Conservation (phyloP, 2,888 invertebrate species). For the Polietes domitor region DNA sequence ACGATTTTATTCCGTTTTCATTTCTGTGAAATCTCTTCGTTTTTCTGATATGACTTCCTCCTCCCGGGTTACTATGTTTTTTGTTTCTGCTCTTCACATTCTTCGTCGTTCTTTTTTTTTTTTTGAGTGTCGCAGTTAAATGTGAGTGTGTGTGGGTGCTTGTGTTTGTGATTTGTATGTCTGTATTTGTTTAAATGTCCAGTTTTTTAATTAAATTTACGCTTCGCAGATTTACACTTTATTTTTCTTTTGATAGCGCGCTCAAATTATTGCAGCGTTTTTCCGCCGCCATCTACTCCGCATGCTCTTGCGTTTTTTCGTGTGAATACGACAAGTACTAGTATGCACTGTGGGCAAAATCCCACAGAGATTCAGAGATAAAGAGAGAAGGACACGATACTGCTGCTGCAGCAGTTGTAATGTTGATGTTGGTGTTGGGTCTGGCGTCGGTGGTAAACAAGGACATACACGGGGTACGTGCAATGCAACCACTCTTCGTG, state of each 20-base stretch:
- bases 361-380: not conserved
- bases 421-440: not conserved
- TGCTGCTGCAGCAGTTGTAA: not conserved
- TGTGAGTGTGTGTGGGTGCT: not conserved
- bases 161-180: conserved; percentile 8
- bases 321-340: conserved; percentile 4
- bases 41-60: not conserved
- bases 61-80: not conserved
- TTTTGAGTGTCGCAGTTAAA: conserved; percentile 7
- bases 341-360: conserved; percentile 19
- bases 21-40: conserved; percentile 9
- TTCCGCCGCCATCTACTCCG: not conserved
- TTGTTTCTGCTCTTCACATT: not conserved
- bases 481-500: not conserved
- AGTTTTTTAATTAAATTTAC: conserved; percentile 67
- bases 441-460: not conserved
- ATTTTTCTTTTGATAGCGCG: conserved; percentile 50
- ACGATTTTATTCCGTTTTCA: conserved; percentile 1
- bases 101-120: not conserved
- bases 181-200: conserved; percentile 63
- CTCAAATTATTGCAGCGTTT: conserved; percentile 20
- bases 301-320: not conserved
- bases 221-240: conserved; percentile 63
- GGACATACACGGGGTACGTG: not conserved
- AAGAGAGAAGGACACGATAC: not conserved